Evolutionary conservation across 1,140 invertebrate species (phyloP), one percentile per base, ranked within the genome.

Genomic region (Camponotus floridanus): DNA sequence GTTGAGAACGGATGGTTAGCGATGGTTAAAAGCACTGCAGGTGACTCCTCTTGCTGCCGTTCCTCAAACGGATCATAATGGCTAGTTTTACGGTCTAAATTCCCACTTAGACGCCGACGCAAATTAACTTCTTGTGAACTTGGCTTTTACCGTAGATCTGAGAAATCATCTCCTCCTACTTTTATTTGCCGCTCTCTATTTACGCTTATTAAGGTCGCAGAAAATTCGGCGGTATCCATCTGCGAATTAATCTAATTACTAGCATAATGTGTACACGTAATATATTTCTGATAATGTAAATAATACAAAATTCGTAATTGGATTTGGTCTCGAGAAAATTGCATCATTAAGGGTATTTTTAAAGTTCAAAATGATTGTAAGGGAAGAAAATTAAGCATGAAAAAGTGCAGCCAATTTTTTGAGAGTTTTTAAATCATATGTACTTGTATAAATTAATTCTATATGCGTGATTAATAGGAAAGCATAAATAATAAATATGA

Each of bases 21-120:
- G 76, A 36, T 3, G 59, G 70, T 55, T 65, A 89, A 76, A 89
- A 87, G n/a, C 73, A 18, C 73, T 45, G 45, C 87, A 89, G 88
- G 87, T 90, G 85, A 89, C 42, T 76, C 11, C 26, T 33, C 51
- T 76, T 59, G 42, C 51, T 57, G 21, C 8, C 15, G 76, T 39
- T 48, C 9, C 62, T 45, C 51, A 48, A 57, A 55, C 45, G 33
- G 33, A 15, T 39, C 74, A 21, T 62, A 80, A 88, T 55, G 48
- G 59, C 61, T 36, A 59, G 78, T 81, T 88, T 88, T 79, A 88
- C 31, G 61, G 68, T 79, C 81, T 73, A 51, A 78, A 36, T 21
- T 76, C 13, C 65, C 67, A 39, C 65, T 78, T 70, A 76, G 11
- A 68, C n/a, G 13, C 76, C 45, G 13, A 55, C 21, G 31, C n/a